A percentile compares a stretch with the other conserved stretches of the same genome.
These are phyloP conservation scores for Drosophila nebulosa DNA, from an alignment of 1,140 invertebrate species.

Conservation along the genomic window DNA sequence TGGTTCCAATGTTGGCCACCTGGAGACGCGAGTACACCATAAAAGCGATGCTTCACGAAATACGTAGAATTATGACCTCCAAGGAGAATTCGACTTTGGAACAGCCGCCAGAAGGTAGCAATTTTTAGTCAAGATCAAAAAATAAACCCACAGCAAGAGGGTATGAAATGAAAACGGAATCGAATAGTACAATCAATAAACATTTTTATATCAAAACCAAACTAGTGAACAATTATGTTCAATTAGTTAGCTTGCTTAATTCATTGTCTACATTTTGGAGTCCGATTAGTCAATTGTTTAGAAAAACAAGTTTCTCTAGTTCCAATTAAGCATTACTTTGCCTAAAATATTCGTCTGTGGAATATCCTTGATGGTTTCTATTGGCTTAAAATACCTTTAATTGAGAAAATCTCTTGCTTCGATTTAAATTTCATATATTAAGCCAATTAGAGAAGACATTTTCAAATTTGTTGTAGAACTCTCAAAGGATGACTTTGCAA, in stretches of 20 bases:
- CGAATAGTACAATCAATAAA: too few relatives aligned
- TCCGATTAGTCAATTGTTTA: too few relatives aligned
- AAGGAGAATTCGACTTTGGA: constrained; percentile 82
- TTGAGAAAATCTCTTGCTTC: neutral
- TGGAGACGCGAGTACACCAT: constrained; percentile 94
- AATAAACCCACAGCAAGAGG: too few relatives aligned
- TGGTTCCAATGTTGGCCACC: constrained; percentile 93
- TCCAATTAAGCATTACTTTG: neutral
- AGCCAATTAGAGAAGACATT: neutral
- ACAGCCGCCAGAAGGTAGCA: too few relatives aligned
- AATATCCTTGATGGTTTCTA: neutral
- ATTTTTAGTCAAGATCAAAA: too few relatives aligned
- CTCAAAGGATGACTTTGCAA: neutral
- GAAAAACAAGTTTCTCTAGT: neutral
- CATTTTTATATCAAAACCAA: too few relatives aligned
- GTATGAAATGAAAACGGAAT: too few relatives aligned
- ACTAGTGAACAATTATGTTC: too few relatives aligned
- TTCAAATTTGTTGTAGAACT: neutral
- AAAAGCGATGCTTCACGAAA: constrained; percentile 92
- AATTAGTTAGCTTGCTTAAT: too few relatives aligned
- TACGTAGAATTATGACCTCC: constrained; percentile 95
- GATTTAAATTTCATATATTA: neutral
- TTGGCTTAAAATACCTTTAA: too few relatives aligned
- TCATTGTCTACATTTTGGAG: neutral
- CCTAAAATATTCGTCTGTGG: neutral